A percentile compares a stretch with the other conserved stretches of the same genome.
phyloP scores from a whole-genome alignment of 2,797 vertebrate species.

The Thaleichthys pacificus region DNA sequence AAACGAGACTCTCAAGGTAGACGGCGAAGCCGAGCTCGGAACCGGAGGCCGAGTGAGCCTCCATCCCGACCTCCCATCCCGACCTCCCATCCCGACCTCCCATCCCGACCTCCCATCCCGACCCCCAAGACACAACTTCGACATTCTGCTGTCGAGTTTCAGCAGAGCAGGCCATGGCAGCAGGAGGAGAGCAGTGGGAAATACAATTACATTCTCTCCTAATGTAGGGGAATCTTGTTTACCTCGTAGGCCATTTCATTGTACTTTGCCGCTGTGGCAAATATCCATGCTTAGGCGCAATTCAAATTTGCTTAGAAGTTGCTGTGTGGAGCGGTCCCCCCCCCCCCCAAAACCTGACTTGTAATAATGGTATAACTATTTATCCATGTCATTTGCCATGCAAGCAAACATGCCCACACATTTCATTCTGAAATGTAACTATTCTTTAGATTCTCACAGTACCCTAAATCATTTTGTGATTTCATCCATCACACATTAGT shows the following conservation, averaged over 20 bases:
- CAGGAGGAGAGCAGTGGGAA: constrained; percentile 59
- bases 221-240: constrained; percentile 72
- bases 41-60: constrained; percentile 41
- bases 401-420: too few species aligned
- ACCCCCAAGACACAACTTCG: constrained; percentile 32
- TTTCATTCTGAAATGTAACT: too few species aligned
- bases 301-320: neutral
- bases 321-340: neutral
- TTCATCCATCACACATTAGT: neutral
- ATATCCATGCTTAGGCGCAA: constrained; percentile 43
- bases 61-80: constrained; percentile 53
- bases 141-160: constrained; percentile 41
- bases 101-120: constrained; percentile 51
- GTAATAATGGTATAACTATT: too few species aligned
- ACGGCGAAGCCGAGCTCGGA: constrained; percentile 49
- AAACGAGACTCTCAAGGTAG: constrained; percentile 66
- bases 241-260: constrained; percentile 58
- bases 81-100: neutral
- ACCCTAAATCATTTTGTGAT: neutral
- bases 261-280: constrained; percentile 51
- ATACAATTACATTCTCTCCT: constrained; percentile 68
- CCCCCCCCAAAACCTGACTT: too few species aligned
- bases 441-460: neutral
- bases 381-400: too few species aligned
- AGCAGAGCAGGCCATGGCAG: constrained; percentile 27